Percentiles rank a stretch among this genome's conserved stretches.
phyloP scores from a whole-genome alignment of 2,888 invertebrate species.

The Hipparchia sbordonii region DNA sequence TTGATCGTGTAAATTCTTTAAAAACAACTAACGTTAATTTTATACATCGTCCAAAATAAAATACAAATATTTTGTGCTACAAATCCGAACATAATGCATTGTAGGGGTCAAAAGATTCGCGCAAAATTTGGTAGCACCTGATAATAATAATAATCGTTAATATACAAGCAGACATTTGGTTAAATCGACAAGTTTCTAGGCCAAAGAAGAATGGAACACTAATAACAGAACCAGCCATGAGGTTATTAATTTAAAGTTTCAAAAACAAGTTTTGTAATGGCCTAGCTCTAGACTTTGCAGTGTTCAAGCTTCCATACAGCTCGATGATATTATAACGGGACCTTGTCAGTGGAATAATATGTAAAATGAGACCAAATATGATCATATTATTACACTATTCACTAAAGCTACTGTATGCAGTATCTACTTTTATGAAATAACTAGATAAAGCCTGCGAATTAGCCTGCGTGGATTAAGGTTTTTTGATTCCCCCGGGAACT shows the following conservation, averaged over 20 bases:
- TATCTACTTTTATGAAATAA: too few species aligned
- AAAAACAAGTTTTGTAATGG: conserved; percentile 2
- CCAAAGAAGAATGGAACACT: conserved; percentile 15
- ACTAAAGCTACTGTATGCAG: not conserved
- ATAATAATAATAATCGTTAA: conserved; percentile 7
- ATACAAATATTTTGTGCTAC: not conserved
- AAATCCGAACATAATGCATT: not conserved
- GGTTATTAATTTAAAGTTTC: conserved; percentile 5
- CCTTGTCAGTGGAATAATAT: not conserved
- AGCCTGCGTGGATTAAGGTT: too few species aligned
- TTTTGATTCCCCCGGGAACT: too few species aligned
- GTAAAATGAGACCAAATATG: conserved; percentile 10
- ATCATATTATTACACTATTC: not conserved
- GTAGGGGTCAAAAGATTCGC: not conserved
- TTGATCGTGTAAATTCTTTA: too few species aligned
- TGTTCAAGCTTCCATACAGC: conserved; percentile 11
- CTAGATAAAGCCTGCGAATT: too few species aligned
- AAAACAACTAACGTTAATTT: not conserved
- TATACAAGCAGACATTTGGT: not conserved
- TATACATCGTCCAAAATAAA: too few species aligned
- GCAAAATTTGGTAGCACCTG: conserved; percentile 7
- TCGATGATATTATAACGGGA: conserved; percentile 8
- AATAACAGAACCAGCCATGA: conserved; percentile 6
- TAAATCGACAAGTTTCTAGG: conserved; percentile 10
- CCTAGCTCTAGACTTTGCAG: conserved; percentile 5